Evolutionary conservation across 2,113 vertebrate genomes (phyloP), one percentile per base, ranked within the genome.

Genomic region (Furnarius figulus): DNA sequence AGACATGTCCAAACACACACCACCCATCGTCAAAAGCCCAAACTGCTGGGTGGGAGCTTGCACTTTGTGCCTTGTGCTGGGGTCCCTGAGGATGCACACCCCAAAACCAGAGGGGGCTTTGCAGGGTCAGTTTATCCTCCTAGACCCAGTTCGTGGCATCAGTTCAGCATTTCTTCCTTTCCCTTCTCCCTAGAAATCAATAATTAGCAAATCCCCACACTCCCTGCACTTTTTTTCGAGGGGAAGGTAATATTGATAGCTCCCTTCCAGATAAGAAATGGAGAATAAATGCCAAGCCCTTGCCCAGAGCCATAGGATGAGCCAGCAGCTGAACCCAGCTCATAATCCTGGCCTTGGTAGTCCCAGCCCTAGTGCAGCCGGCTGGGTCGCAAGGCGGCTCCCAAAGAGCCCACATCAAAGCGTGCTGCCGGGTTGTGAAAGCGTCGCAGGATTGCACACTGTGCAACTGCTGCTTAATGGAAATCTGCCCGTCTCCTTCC

Each of bases 1-100:
- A 95, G 93, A 93, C 97, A 46, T 95, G 98, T 88, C 96, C 14
- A 3, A 95, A 94, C 97, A 85, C 42, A 92, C 37, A 73, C 58
- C 28, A 27, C 85, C 81, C 28, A 9, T 63, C 44, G 87, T 73
- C 76, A 92, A 75, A 91, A 79, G 70, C 75, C 33, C 14, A 16
- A 27, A 80, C 27, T 27, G 11, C 52, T 12, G 0, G 31, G 61
- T 8, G 1, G 66, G 44, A 75, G 44, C 58, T 56, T 42, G 81
- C 25, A 13, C 53, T 44, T 39, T 23, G 17, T 40, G 25, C 53
- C 49, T 39, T 23, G 17, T 40, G 25, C 82, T 2, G 3, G 88
- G 61, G 88, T 93, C 93, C 44, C 59, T 42, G 0, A 5, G 62
- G 56, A 75, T 44, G 66, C 56, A 31, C 22, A 53, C 12, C n/a